phyloP scores from a whole-genome alignment of 2,888 invertebrate genomes.

The Mythimna loreyi region DNA sequence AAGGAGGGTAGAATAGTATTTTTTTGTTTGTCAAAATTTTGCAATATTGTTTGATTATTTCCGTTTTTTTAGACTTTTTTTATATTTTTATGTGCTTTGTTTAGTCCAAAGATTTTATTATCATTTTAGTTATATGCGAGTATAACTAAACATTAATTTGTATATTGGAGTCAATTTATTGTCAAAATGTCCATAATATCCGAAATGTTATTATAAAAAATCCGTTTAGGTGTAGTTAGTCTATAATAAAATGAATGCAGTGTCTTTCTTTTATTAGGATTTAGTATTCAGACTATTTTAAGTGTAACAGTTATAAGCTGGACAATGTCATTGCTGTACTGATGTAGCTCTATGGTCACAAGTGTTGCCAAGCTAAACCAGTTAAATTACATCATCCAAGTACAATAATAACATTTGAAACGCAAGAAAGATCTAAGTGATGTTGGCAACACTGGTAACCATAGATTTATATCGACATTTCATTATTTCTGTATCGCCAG shows the following conservation, averaged over 20 bases:
- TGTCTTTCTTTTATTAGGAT: constrained; percentile 73
- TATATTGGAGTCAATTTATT: constrained; percentile 65
- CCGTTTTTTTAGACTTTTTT: constrained; percentile 48
- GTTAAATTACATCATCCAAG: constrained; percentile 34
- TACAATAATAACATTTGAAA: constrained; percentile 47
- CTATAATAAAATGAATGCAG: constrained; percentile 66
- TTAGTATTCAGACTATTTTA: constrained; percentile 72
- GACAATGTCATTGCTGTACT: constrained; percentile 69
- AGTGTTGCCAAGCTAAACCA: constrained; percentile 45
- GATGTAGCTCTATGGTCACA: constrained; percentile 41
- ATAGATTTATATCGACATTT: constrained; percentile 37
- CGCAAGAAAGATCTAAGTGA: background rate
- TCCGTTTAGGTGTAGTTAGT: constrained; percentile 65
- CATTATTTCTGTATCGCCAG: constrained; percentile 62
- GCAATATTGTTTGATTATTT: constrained; percentile 47
- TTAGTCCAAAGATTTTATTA: constrained; percentile 77
- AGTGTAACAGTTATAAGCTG: constrained; percentile 72
- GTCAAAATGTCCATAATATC: constrained; percentile 60
- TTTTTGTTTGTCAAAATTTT: constrained; percentile 52
- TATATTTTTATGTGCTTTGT: constrained; percentile 70
- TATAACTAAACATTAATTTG: constrained; percentile 65
- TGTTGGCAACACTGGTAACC: constrained; percentile 59
- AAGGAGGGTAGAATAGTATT: constrained; percentile 44
- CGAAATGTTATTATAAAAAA: constrained; percentile 48
- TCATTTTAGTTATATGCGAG: constrained; percentile 67